Conservation (phyloP, 2,113 vertebrate species). For the Nothobranchius furzeri region DNA sequence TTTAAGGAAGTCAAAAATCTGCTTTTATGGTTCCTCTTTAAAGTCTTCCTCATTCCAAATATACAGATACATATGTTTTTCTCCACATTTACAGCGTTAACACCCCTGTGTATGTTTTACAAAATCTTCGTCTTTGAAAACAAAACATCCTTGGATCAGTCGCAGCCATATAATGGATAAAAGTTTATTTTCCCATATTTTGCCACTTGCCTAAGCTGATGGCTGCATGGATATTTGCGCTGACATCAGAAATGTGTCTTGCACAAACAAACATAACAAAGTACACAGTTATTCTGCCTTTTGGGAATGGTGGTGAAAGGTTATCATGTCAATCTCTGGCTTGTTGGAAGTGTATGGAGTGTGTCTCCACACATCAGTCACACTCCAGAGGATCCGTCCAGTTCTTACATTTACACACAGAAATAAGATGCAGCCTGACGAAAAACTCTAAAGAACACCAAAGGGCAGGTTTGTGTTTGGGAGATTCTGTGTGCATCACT, state of each 20-base stretch:
- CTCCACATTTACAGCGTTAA: conserved; percentile 4
- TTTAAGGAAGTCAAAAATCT: conserved; percentile 59
- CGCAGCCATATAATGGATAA: conserved; percentile 29
- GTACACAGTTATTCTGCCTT: conserved; percentile 19
- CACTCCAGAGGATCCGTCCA: conserved; percentile 29
- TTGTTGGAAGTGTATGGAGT: conserved; percentile 38
- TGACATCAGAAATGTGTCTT: conserved; percentile 22
- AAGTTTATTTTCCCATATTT: conserved; percentile 29
- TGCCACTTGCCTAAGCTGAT: conserved; percentile 26
- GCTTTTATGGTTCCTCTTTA: conserved; percentile 59
- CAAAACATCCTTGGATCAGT: conserved; percentile 11
- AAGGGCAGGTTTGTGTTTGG: neutral
- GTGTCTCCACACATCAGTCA: conserved; percentile 47
- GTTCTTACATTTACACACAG: conserved; percentile 6
- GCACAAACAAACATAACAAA: conserved; percentile 34
- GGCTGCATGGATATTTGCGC: conserved; percentile 16
- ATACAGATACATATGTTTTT: conserved; percentile 6
- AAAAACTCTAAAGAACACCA: conserved; percentile 16
- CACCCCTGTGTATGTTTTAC: neutral
- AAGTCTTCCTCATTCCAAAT: conserved; percentile 28
- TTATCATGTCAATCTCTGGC: conserved; percentile 53
- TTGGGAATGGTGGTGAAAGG: conserved; percentile 36
- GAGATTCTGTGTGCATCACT: neutral
- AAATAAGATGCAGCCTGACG: conserved; percentile 29
- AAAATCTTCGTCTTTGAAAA: neutral